Percentiles rank a stretch among this genome's conserved stretches.
Conservation (phyloP, 2,888 invertebrate genomes). For the Machimus rusticus region DNA sequence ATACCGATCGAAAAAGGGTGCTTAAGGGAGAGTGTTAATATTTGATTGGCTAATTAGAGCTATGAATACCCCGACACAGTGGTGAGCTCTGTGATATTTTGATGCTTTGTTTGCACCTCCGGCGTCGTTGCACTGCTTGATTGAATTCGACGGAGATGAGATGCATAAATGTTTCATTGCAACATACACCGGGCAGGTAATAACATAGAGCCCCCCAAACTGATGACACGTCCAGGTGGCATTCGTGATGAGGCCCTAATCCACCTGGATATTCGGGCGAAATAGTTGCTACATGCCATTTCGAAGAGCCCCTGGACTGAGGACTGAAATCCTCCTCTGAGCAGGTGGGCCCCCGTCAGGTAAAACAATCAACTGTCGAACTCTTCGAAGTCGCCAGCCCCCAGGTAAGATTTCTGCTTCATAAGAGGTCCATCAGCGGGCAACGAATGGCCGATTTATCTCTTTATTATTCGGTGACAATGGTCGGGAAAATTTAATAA, state of each 20-base stretch:
- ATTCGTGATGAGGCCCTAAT: slow-evolving; percentile 14
- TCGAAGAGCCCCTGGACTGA: not conserved
- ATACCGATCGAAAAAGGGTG: not conserved
- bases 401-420: not conserved
- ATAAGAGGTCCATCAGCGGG: not conserved
- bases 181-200: not conserved
- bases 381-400: not conserved
- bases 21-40: slow-evolving; percentile 35
- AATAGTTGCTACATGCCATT: not conserved
- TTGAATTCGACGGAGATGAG: not conserved
- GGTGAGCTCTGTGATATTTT: not conserved
- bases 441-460: slow-evolving; percentile 2
- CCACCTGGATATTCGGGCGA: not conserved
- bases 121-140: not conserved
- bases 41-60: slow-evolving; percentile 40
- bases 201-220: not conserved
- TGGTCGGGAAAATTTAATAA: slow-evolving; percentile 19
- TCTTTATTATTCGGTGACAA: slow-evolving; percentile 13
- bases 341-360: not conserved
- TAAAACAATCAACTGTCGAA: not conserved
- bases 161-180: not conserved
- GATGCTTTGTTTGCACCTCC: slow-evolving; percentile 13
- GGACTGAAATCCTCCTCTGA: not conserved
- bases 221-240: not conserved
- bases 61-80: slow-evolving; percentile 13